A percentile compares a stretch with the other conserved stretches of the same genome.
Evolutionary conservation across 2,113 vertebrate species (phyloP).

Genomic region (Stictonetta naevosa): DNA sequence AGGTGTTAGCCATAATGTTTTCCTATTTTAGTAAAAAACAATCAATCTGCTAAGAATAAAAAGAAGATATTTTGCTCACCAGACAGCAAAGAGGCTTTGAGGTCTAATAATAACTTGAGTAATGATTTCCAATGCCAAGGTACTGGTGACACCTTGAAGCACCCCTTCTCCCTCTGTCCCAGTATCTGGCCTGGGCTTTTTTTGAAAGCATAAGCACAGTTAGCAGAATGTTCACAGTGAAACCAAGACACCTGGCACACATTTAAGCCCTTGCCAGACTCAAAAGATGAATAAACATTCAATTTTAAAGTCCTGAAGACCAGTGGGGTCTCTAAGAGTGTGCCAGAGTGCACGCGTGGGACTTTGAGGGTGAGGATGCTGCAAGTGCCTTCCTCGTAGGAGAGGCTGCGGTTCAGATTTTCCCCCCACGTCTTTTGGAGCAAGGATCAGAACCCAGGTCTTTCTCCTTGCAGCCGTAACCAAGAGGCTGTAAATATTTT

Average conservation of each 20-base stretch:
- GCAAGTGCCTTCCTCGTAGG: neutral
- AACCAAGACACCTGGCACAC: neutral
- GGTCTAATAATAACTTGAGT: neutral
- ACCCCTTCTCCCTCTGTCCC: neutral
- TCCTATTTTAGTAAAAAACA: neutral
- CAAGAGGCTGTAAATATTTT: neutral
- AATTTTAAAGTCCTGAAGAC: no score
- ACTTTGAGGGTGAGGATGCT: neutral
- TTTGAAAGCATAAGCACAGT: neutral
- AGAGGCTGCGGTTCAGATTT: neutral
- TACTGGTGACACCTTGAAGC: neutral
- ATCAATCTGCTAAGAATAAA: neutral
- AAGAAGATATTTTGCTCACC: neutral
- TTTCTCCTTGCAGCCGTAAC: neutral
- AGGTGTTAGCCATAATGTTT: neutral
- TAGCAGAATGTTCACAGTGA: rapidly evolving
- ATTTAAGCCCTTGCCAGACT: neutral
- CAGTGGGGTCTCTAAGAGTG: neutral
- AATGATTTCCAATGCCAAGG: rapidly evolving
- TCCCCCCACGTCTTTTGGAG: neutral
- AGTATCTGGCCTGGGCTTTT: neutral
- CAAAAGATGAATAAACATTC: neutral
- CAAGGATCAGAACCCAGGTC: neutral
- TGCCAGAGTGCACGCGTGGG: neutral
- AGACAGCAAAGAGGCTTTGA: neutral